Conservation (phyloP, 2,888 invertebrate species). For the Drosophila mercatorum region DNA sequence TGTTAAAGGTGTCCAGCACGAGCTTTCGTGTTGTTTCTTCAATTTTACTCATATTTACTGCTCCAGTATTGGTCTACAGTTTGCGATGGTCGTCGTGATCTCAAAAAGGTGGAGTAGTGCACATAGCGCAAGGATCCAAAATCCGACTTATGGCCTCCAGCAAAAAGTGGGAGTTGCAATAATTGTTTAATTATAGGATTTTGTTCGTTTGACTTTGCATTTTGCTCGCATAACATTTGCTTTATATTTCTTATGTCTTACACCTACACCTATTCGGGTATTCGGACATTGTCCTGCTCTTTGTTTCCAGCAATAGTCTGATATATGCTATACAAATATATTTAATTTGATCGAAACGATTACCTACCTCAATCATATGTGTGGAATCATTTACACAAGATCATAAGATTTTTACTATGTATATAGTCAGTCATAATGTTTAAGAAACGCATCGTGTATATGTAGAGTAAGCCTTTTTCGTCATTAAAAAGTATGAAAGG, state of each 20-base stretch:
- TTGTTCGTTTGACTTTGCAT: slow-evolving; percentile 83
- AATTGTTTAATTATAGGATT: slow-evolving; percentile 85
- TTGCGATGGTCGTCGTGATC: slow-evolving; percentile 77
- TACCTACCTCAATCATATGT: neutral
- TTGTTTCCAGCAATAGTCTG: neutral
- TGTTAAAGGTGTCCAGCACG: slow-evolving; percentile 61
- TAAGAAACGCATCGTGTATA: neutral
- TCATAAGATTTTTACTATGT: neutral
- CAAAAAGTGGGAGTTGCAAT: slow-evolving; percentile 85
- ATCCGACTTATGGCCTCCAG: slow-evolving; percentile 80
- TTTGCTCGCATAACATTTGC: slow-evolving; percentile 76
- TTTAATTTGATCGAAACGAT: neutral
- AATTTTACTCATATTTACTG: slow-evolving; percentile 26
- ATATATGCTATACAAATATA: neutral
- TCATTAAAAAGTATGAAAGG: neutral
- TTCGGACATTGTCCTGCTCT: neutral
- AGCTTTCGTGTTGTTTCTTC: slow-evolving; percentile 64
- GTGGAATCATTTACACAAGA: neutral
- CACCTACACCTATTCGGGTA: slow-evolving; percentile 52
- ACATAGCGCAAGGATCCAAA: slow-evolving; percentile 82
- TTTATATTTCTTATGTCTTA: slow-evolving; percentile 67
- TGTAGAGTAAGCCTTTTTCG: slow-evolving; percentile 36
- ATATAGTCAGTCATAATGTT: too few relatives aligned
- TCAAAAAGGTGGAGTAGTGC: slow-evolving; percentile 84
- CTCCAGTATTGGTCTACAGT: slow-evolving; percentile 20